These are phyloP conservation scores for Brachionus plicatilis DNA, from an alignment of 1,140 invertebrate genomes.

Conservation along the genomic window DNA sequence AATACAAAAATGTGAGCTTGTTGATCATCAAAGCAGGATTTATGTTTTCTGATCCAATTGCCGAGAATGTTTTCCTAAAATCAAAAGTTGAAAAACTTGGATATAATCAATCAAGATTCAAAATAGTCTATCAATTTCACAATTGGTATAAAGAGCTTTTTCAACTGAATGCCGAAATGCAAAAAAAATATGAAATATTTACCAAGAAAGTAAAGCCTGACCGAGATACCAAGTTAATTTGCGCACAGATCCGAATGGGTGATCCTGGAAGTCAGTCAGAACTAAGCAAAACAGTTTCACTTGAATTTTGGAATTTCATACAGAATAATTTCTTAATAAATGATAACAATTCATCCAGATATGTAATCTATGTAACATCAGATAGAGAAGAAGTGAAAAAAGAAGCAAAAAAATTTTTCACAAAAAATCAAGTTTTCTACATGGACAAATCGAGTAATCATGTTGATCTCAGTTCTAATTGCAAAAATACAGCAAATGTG, in stretches of 20 bases:
- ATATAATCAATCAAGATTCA: neutral
- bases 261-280: neutral
- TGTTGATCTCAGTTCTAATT: neutral
- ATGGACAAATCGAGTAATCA: neutral
- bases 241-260: neutral
- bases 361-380: neutral
- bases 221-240: neutral
- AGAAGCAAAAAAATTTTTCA: too few species aligned
- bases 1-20: neutral
- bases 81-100: neutral
- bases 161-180: neutral
- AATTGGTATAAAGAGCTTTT: neutral
- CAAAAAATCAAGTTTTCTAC: neutral
- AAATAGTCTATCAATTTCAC: neutral
- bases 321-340: neutral
- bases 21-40: neutral
- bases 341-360: neutral
- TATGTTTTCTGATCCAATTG: neutral
- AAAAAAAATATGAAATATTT: neutral
- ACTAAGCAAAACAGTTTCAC: neutral
- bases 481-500: neutral
- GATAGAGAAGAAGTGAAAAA: too few species aligned
- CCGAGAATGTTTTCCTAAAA: neutral
- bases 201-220: neutral
- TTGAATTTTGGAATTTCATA: neutral